These are phyloP conservation scores for Epinotia bilunana DNA, from an alignment of 2,888 invertebrate species.

Conservation along the genomic window DNA sequence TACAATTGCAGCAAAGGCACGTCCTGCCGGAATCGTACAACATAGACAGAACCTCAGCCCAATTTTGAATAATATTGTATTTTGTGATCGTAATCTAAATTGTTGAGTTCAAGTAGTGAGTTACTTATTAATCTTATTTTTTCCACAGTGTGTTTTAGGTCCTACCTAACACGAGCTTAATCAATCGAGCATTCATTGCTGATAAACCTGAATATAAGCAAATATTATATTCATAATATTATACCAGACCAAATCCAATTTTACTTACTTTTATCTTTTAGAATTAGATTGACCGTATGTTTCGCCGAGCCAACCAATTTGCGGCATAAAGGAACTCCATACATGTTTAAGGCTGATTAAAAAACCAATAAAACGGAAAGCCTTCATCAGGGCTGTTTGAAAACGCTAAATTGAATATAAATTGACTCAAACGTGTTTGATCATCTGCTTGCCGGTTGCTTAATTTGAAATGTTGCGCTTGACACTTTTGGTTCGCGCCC, in stretches of 20 bases:
- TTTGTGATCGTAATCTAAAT: too few relatives aligned
- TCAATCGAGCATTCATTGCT: too few relatives aligned
- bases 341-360: constrained; percentile 29
- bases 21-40: too few relatives aligned
- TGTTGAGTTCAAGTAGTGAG: too few relatives aligned
- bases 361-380: constrained; percentile 25
- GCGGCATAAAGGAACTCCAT: constrained; percentile 10
- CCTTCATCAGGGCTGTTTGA: constrained; percentile 40
- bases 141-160: too few relatives aligned
- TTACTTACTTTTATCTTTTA: background rate
- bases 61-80: too few relatives aligned
- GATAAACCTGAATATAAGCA: background rate
- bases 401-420: constrained; percentile 59
- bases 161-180: too few relatives aligned
- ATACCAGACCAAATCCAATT: background rate
- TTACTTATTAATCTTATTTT: too few relatives aligned
- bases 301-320: constrained; percentile 13
- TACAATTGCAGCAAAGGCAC: too few relatives aligned
- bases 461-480: constrained; percentile 52
- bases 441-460: constrained; percentile 50
- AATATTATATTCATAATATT: background rate
- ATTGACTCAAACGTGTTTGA: constrained; percentile 59
- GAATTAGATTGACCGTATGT: constrained; percentile 6
- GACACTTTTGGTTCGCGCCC: constrained; percentile 24
- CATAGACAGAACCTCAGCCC: too few relatives aligned